Evolutionary conservation across 2,888 invertebrate species (phyloP), one percentile per base, ranked within the genome.

Genomic region (Autographa pulchrina): DNA sequence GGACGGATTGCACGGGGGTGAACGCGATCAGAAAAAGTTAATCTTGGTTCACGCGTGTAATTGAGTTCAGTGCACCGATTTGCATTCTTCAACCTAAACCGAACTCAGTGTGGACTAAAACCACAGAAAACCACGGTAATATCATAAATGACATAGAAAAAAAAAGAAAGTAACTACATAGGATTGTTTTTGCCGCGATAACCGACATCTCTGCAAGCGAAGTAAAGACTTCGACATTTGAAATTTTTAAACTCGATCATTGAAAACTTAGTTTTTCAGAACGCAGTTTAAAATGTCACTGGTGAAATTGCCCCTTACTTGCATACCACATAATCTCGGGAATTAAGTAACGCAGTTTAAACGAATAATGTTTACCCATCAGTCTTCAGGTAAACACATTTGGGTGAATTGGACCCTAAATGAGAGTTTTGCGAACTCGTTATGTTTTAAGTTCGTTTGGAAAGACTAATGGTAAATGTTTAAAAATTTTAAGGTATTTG

Each of bases 331-430:
- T 70, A 72, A 80, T 66, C 67, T 70, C n/a, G 71, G 20, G 52
- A 68, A 72, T 81, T 69, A 83, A 69, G 63, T 58, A 32, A 68
- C 41, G 72, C 62, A 80, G 72, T 66, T 78, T 83, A 73, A 11
- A 74, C 61, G 32, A 70, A 72, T 80, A 75, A 77, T 78, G 78
- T 73, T 69, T 43, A 31, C 20, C 13, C 70, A 83, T 83, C 75
- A 72, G 56, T 83, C 78, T 72, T 72, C 52, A 20, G 0, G 60
- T 62, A 35, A 68, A 41, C 9, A 52, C 60, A 74, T 74, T 81
- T 65, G 41, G 67, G 67, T 69, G 58, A 62, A 56, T 64, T 59
- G 32, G 65, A 61, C 59, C 60, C 63, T 16, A 68, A 62, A 52
- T 20, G 52, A 43, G 18, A 35, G n/a, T 68, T 65, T 9, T 62